phyloP scores from a whole-genome alignment of 2,888 invertebrate species.

The Microdon myrmicae region DNA sequence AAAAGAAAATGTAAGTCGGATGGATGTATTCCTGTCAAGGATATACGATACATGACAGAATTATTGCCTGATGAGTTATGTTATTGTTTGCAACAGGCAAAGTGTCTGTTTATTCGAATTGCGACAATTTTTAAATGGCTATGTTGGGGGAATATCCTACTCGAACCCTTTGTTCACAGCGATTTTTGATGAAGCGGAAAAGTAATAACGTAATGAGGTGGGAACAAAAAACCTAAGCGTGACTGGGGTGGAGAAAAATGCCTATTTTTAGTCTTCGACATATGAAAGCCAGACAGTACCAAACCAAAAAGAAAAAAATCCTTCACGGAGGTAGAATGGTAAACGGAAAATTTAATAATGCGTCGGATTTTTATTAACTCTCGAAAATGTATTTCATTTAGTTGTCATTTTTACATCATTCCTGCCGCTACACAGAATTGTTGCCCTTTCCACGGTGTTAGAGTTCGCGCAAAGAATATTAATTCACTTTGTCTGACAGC shows the following conservation, averaged over 20 bases:
- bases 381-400: slow-evolving; percentile 34
- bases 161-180: slow-evolving; percentile 38
- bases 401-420: slow-evolving; percentile 2
- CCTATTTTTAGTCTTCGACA: too few species aligned
- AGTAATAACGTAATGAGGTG: too few species aligned
- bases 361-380: slow-evolving; percentile 35
- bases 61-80: slow-evolving; percentile 38
- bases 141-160: slow-evolving; percentile 17
- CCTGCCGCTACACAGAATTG: neutral
- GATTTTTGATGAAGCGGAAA: slow-evolving; percentile 37
- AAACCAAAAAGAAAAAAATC: too few species aligned
- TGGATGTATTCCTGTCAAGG: neutral
- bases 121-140: slow-evolving; percentile 37
- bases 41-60: slow-evolving; percentile 32
- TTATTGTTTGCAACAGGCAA: slow-evolving; percentile 32
- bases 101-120: slow-evolving; percentile 37
- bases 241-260: too few species aligned
- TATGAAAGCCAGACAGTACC: too few species aligned
- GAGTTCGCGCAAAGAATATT: slow-evolving; percentile 34
- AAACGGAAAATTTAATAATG: slow-evolving; percentile 26
- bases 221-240: too few species aligned
- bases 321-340: too few species aligned
- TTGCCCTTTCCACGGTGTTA: neutral
- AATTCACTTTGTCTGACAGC: slow-evolving; percentile 48
- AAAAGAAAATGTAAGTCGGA: slow-evolving; percentile 11